Evolutionary conservation across 2,113 vertebrate species (phyloP).

Genomic region (Pelecanoides urinatrix): DNA sequence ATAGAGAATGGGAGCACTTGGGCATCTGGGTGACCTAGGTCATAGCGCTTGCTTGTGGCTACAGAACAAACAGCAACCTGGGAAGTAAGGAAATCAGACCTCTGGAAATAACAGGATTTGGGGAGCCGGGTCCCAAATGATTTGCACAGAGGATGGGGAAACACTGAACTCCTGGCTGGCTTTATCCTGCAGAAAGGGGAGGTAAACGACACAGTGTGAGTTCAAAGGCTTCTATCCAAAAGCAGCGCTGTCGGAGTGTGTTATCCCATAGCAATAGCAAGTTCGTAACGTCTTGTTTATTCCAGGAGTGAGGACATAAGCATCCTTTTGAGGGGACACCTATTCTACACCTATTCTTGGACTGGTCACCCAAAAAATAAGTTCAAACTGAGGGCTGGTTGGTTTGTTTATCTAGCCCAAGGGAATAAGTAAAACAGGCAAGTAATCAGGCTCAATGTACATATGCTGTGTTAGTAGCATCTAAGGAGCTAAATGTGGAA

Average conservation of each 20-base stretch:
- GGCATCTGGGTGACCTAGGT: not conserved
- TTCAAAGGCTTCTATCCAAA: not conserved
- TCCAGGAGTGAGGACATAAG: not conserved
- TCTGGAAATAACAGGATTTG: not conserved
- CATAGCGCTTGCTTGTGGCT: not conserved
- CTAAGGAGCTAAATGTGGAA: not conserved
- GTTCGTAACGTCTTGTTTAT: not conserved
- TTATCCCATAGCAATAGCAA: not conserved
- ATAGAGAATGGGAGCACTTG: not conserved
- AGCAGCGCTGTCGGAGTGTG: not conserved
- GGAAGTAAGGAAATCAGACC: not conserved
- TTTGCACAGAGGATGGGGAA: not conserved
- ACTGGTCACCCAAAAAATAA: not conserved
- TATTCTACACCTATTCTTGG: not conserved
- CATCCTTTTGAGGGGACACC: not conserved
- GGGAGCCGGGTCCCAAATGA: not conserved
- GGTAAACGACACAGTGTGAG: not conserved
- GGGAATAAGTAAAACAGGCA: not conserved
- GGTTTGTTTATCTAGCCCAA: not conserved
- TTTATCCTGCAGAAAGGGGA: not conserved
- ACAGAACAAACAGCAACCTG: not conserved
- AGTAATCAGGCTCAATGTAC: not conserved
- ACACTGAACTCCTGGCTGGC: not conserved
- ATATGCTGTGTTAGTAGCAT: not conserved
- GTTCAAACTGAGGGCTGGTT: not conserved